phyloP scores from a whole-genome alignment of 2,797 vertebrate species.

The Cygnus olor region DNA sequence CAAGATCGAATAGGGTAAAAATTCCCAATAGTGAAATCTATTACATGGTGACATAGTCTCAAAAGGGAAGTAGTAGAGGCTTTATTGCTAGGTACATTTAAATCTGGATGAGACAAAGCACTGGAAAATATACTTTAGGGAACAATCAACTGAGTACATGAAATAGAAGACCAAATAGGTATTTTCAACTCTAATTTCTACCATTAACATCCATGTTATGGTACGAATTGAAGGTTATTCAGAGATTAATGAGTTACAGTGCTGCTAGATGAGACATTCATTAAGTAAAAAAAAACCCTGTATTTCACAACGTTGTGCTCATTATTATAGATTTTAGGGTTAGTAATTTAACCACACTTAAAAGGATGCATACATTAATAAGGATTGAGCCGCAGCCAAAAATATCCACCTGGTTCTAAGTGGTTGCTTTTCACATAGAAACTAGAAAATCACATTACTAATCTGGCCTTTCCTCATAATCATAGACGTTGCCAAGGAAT shows the following conservation, averaged over 20 bases:
- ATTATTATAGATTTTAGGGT: neutral
- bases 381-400: neutral
- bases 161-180: constrained; percentile 30
- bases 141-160: constrained; percentile 3
- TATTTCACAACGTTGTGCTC: neutral
- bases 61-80: constrained; percentile 25
- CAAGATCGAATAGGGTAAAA: neutral
- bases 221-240: neutral
- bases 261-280: neutral
- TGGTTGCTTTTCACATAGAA: neutral
- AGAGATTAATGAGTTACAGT: neutral
- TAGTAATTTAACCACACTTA: neutral
- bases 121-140: constrained; percentile 39
- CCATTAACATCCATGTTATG: neutral
- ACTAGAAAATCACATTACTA: neutral
- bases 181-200: constrained; percentile 22
- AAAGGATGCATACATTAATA: neutral
- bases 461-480: neutral
- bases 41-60: constrained; percentile 33
- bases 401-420: constrained; percentile 16
- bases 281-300: neutral
- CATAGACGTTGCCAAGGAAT: neutral
- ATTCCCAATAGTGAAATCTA: constrained; percentile 48
- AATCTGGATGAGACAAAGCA: constrained; percentile 29
- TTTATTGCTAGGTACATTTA: constrained; percentile 53